phyloP scores from a whole-genome alignment of 2,113 vertebrate genomes.

The Budorcas taxicolor region DNA sequence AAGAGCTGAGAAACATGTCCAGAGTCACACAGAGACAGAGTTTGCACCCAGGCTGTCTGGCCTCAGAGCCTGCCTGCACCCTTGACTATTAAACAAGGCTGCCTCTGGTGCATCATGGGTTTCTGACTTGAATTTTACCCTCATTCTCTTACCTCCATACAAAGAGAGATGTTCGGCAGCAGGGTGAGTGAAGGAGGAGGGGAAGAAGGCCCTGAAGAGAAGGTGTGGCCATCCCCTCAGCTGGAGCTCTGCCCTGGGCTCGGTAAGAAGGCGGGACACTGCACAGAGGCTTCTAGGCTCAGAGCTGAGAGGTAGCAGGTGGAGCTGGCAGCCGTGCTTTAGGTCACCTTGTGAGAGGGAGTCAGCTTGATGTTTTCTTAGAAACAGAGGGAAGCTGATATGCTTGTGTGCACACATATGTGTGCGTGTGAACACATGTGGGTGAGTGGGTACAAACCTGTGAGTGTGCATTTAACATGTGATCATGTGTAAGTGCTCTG shows the following conservation, averaged over 20 bases:
- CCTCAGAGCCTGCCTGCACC: not conserved
- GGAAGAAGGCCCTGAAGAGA: not conserved
- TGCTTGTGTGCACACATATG: not conserved
- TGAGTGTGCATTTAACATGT: not conserved
- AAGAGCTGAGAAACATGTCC: not conserved
- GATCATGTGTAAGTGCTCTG: not conserved
- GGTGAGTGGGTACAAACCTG: not conserved
- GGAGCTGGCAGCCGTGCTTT: not conserved
- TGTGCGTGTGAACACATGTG: not conserved
- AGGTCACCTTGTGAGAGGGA: not conserved
- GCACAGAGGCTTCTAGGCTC: not conserved
- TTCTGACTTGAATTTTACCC: not conserved
- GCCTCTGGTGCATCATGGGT: not conserved
- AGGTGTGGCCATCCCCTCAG: not conserved
- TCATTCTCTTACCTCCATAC: not conserved
- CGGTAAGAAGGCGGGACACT: not conserved
- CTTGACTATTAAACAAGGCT: not conserved
- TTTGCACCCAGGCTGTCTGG: not conserved
- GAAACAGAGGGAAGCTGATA: not conserved
- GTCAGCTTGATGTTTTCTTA: not conserved
- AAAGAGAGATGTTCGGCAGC: not conserved
- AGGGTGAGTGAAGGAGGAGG: not conserved
- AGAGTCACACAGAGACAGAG: not conserved
- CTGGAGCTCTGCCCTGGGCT: not conserved
- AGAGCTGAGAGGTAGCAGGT: not conserved